Base-by-base conservation (phyloP, 2,113 vertebrate species). In the Corythornis cristatus region DNA sequence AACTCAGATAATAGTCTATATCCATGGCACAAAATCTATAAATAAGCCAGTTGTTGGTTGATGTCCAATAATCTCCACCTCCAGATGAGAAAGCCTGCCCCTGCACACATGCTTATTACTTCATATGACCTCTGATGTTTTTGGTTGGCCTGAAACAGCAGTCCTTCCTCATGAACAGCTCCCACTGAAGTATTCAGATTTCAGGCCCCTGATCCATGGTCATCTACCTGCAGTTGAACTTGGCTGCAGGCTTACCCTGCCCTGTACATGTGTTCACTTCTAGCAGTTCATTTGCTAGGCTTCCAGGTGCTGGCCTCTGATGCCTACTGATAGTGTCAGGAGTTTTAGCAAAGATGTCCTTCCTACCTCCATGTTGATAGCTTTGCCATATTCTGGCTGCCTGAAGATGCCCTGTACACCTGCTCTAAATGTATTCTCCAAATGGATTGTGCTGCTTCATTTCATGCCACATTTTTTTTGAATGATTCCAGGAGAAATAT, bases 341-440 rank as follows among this genome's bases (percentile, higher is more conserved):
- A 77, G 20, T 74, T 95, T 75, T 35, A 72, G 73, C 17, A 53
- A 80, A 68, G 71, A 56, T 46, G 62, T 46, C 68, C 77, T 40
- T 40, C 62, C 50, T 95, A 92, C 31, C 19, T 62, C 61, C 0
- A 1, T 60, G 35, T 56, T 93, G 93, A 94, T 51, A 66, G 58
- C 9, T 91, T 91, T 88, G 80, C 54, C 58, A 46, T 54, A 81
- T 65, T 76, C 64, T 71, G 91, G 9, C 67, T 79, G 66, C 67
- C 75, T 91, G 46, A 93, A 73, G 58, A 57, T 80, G 70, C 37
- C n/a, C 66, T 67, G 71, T 92, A 90, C 95, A 97, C 95, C 94
- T 97, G 95, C 89, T 96, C 64, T 78, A 90, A 95, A 95, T 89
- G 67, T 33, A 89, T 87, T 95, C 80, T 92, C 86, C 89, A 93